phyloP scores from a whole-genome alignment of 2,113 vertebrate genomes.

The Paradoxurus hermaphroditus region DNA sequence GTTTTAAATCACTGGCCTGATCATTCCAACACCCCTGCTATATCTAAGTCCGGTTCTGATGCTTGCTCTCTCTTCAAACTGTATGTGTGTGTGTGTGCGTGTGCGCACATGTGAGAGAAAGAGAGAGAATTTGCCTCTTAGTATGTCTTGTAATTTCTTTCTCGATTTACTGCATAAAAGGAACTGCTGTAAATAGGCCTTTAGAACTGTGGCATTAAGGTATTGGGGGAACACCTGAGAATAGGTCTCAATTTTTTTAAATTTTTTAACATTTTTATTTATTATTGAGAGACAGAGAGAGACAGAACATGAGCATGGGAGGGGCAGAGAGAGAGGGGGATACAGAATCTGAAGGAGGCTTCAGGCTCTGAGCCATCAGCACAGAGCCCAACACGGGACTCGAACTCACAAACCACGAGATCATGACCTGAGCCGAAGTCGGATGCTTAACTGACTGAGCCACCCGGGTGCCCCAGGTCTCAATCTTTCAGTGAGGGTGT shows the following conservation, averaged over 20 bases:
- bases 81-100: neutral
- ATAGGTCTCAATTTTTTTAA: neutral
- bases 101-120: too few species aligned
- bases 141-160: neutral
- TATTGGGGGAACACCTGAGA: neutral
- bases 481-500: neutral
- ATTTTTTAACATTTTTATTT: too few species aligned
- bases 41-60: neutral
- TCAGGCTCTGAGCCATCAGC: too few species aligned
- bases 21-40: neutral
- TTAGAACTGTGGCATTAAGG: neutral
- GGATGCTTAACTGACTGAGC: too few species aligned
- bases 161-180: neutral
- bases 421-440: too few species aligned
- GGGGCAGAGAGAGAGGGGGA: too few species aligned
- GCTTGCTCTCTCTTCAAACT: neutral
- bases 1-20: neutral
- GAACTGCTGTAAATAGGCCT: neutral
- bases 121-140: neutral
- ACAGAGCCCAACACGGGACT: too few species aligned
- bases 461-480: too few species aligned
- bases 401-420: too few species aligned
- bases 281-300: too few species aligned
- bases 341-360: too few species aligned
- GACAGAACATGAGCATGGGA: too few species aligned